These are phyloP conservation scores for Tachystola acroxantha DNA, from an alignment of 2,888 invertebrate genomes.

Conservation along the genomic window DNA sequence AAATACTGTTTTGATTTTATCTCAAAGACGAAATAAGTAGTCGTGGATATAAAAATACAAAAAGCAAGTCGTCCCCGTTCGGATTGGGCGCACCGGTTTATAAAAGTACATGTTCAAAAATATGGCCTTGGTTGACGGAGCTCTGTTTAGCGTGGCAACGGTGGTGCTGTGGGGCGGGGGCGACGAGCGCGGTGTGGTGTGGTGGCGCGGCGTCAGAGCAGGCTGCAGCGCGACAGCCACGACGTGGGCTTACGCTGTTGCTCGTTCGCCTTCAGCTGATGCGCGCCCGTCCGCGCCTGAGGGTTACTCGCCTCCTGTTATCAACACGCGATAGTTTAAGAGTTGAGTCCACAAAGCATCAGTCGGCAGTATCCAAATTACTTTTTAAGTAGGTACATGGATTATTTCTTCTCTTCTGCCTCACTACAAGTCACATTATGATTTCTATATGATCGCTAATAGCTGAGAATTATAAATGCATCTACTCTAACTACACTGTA, in stretches of 20 bases:
- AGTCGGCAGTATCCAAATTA: too few relatives aligned
- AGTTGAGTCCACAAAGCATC: too few relatives aligned
- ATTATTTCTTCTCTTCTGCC: too few relatives aligned
- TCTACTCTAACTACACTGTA: too few relatives aligned
- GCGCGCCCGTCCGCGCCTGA: conserved; percentile 84
- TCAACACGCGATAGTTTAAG: too few relatives aligned
- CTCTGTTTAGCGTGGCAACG: background rate
- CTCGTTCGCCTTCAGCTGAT: conserved; percentile 87
- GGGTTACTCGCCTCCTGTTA: conserved; percentile 93
- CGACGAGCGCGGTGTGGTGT: conserved; percentile 9
- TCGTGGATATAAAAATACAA: conserved; percentile 75
- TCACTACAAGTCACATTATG: too few relatives aligned
- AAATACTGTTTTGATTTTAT: conserved; percentile 59
- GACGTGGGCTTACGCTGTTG: conserved; percentile 89
- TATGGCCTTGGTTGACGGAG: conserved; percentile 41
- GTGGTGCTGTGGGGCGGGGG: conserved; percentile 9
- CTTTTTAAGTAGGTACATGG: too few relatives aligned
- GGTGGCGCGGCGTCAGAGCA: conserved; percentile 85
- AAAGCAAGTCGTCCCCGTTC: conserved; percentile 62
- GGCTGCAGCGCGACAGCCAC: conserved; percentile 91
- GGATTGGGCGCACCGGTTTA: conserved; percentile 53
- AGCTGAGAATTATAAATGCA: too few relatives aligned
- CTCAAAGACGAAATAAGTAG: conserved; percentile 41
- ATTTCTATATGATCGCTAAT: too few relatives aligned
- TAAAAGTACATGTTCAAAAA: conserved; percentile 63